These are phyloP conservation scores for Hypsibius dujardini DNA, from an alignment of 1,140 invertebrate genomes.

Conservation along the genomic window DNA sequence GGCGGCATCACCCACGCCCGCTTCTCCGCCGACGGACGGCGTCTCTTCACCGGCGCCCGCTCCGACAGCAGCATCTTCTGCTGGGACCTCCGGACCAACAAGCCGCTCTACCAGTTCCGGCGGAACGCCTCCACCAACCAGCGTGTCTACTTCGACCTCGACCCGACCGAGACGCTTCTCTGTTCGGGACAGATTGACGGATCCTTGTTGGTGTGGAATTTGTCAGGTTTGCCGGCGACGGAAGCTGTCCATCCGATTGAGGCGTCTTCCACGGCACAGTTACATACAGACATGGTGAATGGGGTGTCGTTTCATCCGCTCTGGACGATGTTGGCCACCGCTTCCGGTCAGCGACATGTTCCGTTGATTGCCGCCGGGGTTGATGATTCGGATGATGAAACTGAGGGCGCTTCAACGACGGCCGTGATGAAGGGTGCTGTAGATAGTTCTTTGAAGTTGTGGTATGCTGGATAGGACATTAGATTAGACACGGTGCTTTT, in stretches of 20 bases:
- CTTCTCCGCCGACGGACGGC: slow-evolving; percentile 59
- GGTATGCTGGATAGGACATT: slow-evolving; percentile 16
- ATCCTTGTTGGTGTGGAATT: slow-evolving; percentile 51
- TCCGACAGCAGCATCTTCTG: slow-evolving; percentile 42
- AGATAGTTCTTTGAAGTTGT: neutral
- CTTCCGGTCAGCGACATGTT: slow-evolving; percentile 55
- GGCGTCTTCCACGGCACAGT: no score
- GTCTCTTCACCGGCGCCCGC: slow-evolving; percentile 62
- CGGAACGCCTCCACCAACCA: slow-evolving; percentile 72
- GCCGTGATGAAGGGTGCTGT: slow-evolving; percentile 16
- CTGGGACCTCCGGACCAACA: slow-evolving; percentile 75
- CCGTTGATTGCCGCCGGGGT: slow-evolving; percentile 27
- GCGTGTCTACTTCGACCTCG: slow-evolving; percentile 68
- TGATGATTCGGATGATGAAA: slow-evolving; percentile 26
- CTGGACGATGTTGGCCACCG: slow-evolving; percentile 56
- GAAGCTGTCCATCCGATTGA: slow-evolving; percentile 48
- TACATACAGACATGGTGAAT: slow-evolving; percentile 73
- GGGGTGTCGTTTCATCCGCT: slow-evolving; percentile 57
- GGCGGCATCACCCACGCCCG: slow-evolving; percentile 71
- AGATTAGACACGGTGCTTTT: no score
- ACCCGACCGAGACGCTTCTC: slow-evolving; percentile 47
- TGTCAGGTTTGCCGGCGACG: slow-evolving; percentile 33
- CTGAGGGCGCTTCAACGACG: no score
- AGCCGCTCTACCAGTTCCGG: slow-evolving; percentile 47
- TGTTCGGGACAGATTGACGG: slow-evolving; percentile 52